phyloP scores from a whole-genome alignment of 2,888 invertebrate species.

The Apamea sordens region DNA sequence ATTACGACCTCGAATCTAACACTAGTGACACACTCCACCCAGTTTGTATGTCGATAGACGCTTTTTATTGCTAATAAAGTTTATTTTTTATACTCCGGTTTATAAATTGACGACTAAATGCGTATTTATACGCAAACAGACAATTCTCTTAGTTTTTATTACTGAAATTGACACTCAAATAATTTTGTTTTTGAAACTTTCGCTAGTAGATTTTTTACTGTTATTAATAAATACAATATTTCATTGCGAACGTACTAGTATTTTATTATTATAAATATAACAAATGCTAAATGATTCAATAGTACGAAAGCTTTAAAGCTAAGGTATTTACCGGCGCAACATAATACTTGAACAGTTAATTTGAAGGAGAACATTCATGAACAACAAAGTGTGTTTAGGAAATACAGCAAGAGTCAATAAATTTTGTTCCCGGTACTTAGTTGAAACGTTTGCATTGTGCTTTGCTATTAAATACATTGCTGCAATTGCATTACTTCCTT shows the following conservation, averaged over 20 bases:
- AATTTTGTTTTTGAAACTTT: slow-evolving; percentile 29
- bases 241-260: not conserved
- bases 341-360: slow-evolving; percentile 54
- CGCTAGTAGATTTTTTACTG: slow-evolving; percentile 11
- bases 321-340: slow-evolving; percentile 30
- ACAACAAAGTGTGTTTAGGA: slow-evolving; percentile 72
- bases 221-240: slow-evolving; percentile 23
- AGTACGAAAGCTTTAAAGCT: slow-evolving; percentile 29
- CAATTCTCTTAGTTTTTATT: slow-evolving; percentile 40
- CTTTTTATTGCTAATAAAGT: slow-evolving; percentile 55
- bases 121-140: slow-evolving; percentile 47
- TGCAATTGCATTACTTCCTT: slow-evolving; percentile 78
- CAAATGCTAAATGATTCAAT: not conserved
- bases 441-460: slow-evolving; percentile 77
- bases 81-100: slow-evolving; percentile 33
- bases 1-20: slow-evolving; percentile 83
- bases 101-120: slow-evolving; percentile 44
- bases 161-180: slow-evolving; percentile 24
- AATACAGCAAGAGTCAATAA: slow-evolving; percentile 75
- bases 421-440: slow-evolving; percentile 74
- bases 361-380: slow-evolving; percentile 61
- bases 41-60: slow-evolving; percentile 71
- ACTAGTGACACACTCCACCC: slow-evolving; percentile 70
- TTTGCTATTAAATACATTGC: slow-evolving; percentile 78
- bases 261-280: not conserved